Evolutionary conservation across 2,113 vertebrate genomes (phyloP).

Genomic region (Gobiocypris rarus): DNA sequence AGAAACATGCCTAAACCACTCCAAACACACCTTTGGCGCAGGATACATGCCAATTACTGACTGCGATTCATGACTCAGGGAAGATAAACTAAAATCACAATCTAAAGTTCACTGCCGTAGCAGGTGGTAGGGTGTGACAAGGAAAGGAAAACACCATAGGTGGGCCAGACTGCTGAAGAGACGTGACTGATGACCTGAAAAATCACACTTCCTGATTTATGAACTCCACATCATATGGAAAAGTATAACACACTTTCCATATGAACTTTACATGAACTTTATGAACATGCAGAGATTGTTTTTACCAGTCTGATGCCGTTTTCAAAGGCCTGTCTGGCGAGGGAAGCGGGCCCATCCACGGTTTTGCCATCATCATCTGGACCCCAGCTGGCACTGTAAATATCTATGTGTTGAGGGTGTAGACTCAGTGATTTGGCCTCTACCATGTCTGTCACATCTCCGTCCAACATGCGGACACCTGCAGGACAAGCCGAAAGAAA

Average conservation of each 20-base stretch:
- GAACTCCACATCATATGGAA: background rate
- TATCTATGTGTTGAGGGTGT: conserved; percentile 95
- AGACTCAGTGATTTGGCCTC: conserved; percentile 96
- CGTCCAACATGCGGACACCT: conserved; percentile 98
- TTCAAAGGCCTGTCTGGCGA: conserved; percentile 96
- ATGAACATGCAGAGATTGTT: background rate
- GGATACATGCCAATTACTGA: conserved; percentile 34
- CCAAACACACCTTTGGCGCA: conserved; percentile 47
- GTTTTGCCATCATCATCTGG: conserved; percentile 98
- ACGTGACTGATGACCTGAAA: background rate
- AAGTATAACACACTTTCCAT: background rate
- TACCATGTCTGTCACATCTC: conserved; percentile 98
- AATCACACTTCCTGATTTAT: conserved; percentile 6
- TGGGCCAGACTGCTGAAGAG: background rate
- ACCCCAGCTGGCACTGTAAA: conserved; percentile 98
- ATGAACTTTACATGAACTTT: background rate
- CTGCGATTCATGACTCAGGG: conserved; percentile 40
- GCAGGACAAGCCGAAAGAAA: conserved; percentile 3
- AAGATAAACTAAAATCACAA: conserved; percentile 35
- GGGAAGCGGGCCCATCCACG: conserved; percentile 93
- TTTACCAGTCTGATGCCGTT: conserved; percentile 94
- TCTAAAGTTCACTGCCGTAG: conserved; percentile 30
- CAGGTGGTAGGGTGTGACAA: background rate
- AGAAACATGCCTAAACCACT: conserved; percentile 45
- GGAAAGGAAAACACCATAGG: conserved; percentile 15